phyloP scores from a whole-genome alignment of 2,888 invertebrate genomes.

The Megaustenia siamemsis region DNA sequence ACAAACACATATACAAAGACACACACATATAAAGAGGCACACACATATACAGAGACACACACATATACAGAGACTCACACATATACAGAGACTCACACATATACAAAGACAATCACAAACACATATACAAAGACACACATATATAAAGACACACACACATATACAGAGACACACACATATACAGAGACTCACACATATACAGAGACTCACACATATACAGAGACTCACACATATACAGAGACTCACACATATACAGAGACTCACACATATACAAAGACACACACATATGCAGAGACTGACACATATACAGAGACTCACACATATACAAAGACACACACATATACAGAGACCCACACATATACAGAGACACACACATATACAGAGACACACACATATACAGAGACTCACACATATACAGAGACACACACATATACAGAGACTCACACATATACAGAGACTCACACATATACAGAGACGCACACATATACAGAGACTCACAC shows the following conservation, averaged over 20 bases:
- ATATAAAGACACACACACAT: not conserved
- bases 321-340: no score
- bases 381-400: not conserved
- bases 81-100: not conserved
- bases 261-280: no score
- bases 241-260: constrained; percentile 1
- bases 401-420: not conserved
- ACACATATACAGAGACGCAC: not conserved
- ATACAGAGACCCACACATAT: no score
- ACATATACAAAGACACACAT: not conserved
- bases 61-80: not conserved
- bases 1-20: not conserved
- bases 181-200: not conserved
- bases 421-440: constrained; percentile 5
- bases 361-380: constrained; percentile 1
- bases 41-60: constrained; percentile 9
- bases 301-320: no score
- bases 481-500: no score
- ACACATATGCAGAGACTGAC: no score
- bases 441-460: constrained; percentile 8
- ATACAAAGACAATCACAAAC: not conserved
- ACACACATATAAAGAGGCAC: not conserved
- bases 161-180: not conserved
- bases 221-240: not conserved
- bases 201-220: not conserved